Base-by-base conservation (phyloP, 2,797 vertebrate genomes). In the Urophycis tenuis region DNA sequence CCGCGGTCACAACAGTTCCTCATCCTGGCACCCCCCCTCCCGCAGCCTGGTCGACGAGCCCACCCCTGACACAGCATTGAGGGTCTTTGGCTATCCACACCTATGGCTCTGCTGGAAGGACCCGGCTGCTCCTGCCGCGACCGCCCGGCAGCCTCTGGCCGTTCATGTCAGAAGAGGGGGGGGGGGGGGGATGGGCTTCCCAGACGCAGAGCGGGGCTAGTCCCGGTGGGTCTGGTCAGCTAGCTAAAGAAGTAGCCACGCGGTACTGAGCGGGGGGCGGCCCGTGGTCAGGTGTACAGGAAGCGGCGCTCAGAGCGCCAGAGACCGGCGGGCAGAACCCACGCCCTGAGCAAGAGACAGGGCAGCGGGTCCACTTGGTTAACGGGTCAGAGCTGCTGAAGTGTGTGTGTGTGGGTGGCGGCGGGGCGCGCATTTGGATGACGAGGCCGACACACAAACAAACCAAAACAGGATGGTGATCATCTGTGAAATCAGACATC, bases 261-360 rank as follows among this genome's bases (percentile, higher is more conserved):
- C 12, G 41, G 74, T 77, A 60, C 81, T 83, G 78, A 82, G 77
- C 82, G 69, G 81, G 75, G 77, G 69, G 81, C 74, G 77, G 85
- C 81, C 81, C 17, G 0, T 76, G 78, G 72, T 78, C 29, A 73
- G 73, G 45, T 34, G 29, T 76, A 82, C 71, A 75, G 39, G 45
- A 74, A 82, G 80, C 32, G 70, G 73, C 74, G 45, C 30, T 75
- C 30, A 33, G 32, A 15, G 35, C 6, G 72, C 36, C 33, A 19
- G 69, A 32, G 14, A 71, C 30, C 69, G 33, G 12, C 69, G 67
- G 25, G 53, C 53, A 60, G 53, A 67, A 29, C 60, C 60, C 9
- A 25, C 4, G 60, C 49, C 30, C 33, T 12, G 29, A 19, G n/a
- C n/a, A 29, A 5, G 25, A 60, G 41, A 15, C 67, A 64, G 25